phyloP scores from a whole-genome alignment of 2,888 invertebrate species.

The Acrobasis repandana region DNA sequence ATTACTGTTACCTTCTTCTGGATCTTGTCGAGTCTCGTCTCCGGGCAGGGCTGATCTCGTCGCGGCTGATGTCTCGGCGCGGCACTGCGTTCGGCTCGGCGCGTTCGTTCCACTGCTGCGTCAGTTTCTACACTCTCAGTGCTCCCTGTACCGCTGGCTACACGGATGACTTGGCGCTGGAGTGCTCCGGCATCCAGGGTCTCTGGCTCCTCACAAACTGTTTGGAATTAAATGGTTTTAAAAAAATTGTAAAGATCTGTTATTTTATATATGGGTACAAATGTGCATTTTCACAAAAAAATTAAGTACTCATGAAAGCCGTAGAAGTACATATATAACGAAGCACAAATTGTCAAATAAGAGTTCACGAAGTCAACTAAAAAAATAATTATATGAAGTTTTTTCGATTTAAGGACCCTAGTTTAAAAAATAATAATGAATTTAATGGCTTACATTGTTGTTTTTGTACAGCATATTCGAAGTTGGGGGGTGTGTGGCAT shows the following conservation, averaged over 20 bases:
- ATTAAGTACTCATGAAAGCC: too few species aligned
- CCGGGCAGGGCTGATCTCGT: conserved; percentile 62
- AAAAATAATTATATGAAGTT: too few species aligned
- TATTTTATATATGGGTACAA: too few species aligned
- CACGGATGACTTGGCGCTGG: conserved; percentile 46
- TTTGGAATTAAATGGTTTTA: conserved; percentile 22
- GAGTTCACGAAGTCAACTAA: too few species aligned
- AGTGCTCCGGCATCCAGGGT: conserved; percentile 56
- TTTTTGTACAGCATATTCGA: conserved; percentile 64
- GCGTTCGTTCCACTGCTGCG: conserved; percentile 53
- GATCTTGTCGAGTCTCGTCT: conserved; percentile 71
- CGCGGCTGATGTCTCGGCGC: conserved; percentile 53
- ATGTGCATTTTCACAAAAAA: too few species aligned
- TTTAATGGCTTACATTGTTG: conserved; percentile 58
- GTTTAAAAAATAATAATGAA: too few species aligned
- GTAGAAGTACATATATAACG: too few species aligned
- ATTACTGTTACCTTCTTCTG: conserved; percentile 81
- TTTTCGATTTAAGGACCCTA: too few species aligned
- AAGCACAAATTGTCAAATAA: too few species aligned
- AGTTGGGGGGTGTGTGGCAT: conserved; percentile 64
- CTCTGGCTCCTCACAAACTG: conserved; percentile 66
- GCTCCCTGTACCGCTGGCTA: conserved; percentile 38
- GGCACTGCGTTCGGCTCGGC: conserved; percentile 66
- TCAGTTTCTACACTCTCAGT: conserved; percentile 35
- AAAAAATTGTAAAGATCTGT: too few species aligned